These are phyloP conservation scores for Geococcyx californianus DNA, from an alignment of 2,113 vertebrate species.

Conservation along the genomic window DNA sequence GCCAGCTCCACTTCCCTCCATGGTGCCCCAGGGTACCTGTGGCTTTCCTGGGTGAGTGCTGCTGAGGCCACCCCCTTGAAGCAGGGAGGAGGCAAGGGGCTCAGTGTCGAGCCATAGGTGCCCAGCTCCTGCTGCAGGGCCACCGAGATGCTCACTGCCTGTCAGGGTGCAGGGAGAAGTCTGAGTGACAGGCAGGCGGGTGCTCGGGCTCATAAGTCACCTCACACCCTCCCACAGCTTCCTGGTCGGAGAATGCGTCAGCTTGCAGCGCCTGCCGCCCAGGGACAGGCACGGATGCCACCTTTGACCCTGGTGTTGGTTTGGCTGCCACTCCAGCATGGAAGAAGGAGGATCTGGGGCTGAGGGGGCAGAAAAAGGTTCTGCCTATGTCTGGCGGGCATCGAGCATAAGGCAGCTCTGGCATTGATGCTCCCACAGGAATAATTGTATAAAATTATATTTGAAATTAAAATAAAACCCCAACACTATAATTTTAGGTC, in stretches of 20 bases:
- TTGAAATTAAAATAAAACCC: neutral
- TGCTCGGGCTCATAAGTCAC: neutral
- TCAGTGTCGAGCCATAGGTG: neutral
- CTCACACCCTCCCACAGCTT: slow-evolving; percentile 28
- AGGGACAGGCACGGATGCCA: accelerated
- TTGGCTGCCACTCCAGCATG: accelerated
- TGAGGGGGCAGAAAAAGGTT: neutral
- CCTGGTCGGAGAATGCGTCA: neutral
- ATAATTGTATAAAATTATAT: accelerated
- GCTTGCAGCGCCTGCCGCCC: accelerated
- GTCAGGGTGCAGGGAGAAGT: neutral
- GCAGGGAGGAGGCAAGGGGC: neutral
- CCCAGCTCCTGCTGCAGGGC: neutral
- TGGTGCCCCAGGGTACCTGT: neutral
- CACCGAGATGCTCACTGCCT: accelerated
- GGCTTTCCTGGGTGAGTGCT: neutral
- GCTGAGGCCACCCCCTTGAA: neutral
- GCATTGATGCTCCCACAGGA: accelerated
- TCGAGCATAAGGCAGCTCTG: accelerated
- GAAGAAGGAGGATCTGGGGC: accelerated
- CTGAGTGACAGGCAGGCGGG: accelerated
- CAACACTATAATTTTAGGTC: too few species aligned
- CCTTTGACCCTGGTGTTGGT: accelerated
- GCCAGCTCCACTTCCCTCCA: accelerated
- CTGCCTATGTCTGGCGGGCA: accelerated